Evolutionary conservation across 2,888 invertebrate genomes (phyloP), one percentile per base, ranked within the genome.

Genomic region (Drosophila nr. fundita): DNA sequence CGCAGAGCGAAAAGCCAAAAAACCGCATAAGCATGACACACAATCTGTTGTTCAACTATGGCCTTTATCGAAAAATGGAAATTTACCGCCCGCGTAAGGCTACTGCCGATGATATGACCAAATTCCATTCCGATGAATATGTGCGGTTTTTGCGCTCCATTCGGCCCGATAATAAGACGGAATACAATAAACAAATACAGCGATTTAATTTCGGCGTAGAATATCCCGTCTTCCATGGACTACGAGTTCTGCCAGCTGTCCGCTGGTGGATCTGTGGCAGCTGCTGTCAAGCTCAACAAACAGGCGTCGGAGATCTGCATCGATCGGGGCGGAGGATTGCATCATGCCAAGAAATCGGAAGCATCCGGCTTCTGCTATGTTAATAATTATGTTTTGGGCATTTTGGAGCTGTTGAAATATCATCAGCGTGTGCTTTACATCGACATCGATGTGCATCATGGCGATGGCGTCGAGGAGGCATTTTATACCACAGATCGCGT

Each of bases 1-100:
- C 97, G 18, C 97, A 98, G 91, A 97, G 96, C 92, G 97, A 98
- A 93, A 99, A 99, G 93, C 95, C n/a, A n/a, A n/a, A n/a, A n/a
- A n/a, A 99, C 93, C 96, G 99, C 82, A 99, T 99, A 95, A 97
- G 99, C 92, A 99, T 99, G 99, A 99, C 99, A 8, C 99, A 99
- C 93, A 99, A 99, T 94, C 95, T 99, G 77, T 95, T 99, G 40
- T 94, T 99, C n/a, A 99, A 99, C 93, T 99, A 99, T 96, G 99
- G 99, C 64, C 95, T 99, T 30, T 99, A 99, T 93, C 95, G 99
- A 80, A 99, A 99, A 95, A 99, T 99, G 99, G 99, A 99, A 94
- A 99, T 99, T 84, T 99, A 99, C 95, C 95, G 99, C 89, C 99
- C 99, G 38, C 98, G 99, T 92, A 99, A 99, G 94, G 99, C 99